Conservation (phyloP, 2,888 invertebrate species). For the Stenotaenia linearis region DNA sequence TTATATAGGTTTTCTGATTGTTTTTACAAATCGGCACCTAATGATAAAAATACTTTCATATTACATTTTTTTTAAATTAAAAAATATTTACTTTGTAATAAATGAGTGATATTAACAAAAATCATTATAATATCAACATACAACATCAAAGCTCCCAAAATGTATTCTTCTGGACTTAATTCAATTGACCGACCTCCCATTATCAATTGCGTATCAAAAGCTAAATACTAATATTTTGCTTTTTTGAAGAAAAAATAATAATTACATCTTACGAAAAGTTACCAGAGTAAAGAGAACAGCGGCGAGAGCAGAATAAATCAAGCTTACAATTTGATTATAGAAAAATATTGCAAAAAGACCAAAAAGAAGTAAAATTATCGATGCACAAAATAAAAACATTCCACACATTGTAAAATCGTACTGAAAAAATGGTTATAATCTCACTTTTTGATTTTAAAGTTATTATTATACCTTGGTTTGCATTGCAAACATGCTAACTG, state of each 20-base stretch:
- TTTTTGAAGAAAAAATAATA: constrained; percentile 28
- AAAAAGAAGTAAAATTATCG: neutral
- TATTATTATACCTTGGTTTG: neutral
- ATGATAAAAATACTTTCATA: too few species aligned
- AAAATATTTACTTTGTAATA: neutral
- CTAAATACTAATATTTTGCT: constrained; percentile 50
- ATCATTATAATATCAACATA: constrained; percentile 60
- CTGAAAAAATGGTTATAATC: neutral
- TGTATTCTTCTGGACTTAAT: constrained; percentile 59
- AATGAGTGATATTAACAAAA: constrained; percentile 43
- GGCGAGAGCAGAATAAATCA: neutral
- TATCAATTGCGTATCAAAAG: constrained; percentile 61
- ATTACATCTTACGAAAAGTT: neutral
- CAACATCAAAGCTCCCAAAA: constrained; percentile 58
- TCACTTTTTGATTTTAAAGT: neutral
- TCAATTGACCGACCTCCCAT: constrained; percentile 59
- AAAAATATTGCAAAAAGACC: neutral
- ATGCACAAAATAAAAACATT: neutral
- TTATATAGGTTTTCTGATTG: too few species aligned
- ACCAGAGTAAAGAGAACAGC: neutral
- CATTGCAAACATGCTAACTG: constrained; percentile 4
- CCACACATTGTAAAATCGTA: constrained; percentile 2
- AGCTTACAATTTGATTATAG: neutral
- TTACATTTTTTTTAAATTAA: neutral
- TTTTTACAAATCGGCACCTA: too few species aligned